phyloP scores from a whole-genome alignment of 2,888 invertebrate genomes.

The Tetrapedia diversipes region DNA sequence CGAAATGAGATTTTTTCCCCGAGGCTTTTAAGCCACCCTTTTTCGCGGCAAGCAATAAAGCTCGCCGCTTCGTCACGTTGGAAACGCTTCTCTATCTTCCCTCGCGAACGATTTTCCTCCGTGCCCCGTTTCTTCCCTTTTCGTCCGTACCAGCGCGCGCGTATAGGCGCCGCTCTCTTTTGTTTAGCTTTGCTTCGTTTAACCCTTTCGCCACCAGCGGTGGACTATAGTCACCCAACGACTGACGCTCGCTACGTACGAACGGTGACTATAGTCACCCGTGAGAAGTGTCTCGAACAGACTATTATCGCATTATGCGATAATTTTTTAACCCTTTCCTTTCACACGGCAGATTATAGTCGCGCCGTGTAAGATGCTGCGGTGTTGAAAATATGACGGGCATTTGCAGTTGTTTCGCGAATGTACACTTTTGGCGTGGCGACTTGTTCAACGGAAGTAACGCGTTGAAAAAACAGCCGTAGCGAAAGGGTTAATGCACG shows the following conservation, averaged over 20 bases:
- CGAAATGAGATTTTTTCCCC: conserved; percentile 67
- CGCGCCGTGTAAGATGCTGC: too few relatives aligned
- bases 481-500: too few relatives aligned
- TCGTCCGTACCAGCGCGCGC: not conserved
- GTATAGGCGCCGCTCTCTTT: conserved; percentile 8
- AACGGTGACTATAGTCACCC: too few relatives aligned
- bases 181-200: conserved; percentile 49
- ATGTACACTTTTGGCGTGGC: too few relatives aligned
- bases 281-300: too few relatives aligned
- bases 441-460: too few relatives aligned
- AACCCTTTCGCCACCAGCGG: conserved; percentile 26
- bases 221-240: conserved; percentile 17
- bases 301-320: not conserved
- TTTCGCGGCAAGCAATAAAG: conserved; percentile 63
- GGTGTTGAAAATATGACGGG: too few relatives aligned
- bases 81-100: conserved; percentile 48
- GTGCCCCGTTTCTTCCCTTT: conserved; percentile 23
- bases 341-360: too few relatives aligned
- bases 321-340: too few relatives aligned
- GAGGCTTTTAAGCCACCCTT: conserved; percentile 61
- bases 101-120: conserved; percentile 37
- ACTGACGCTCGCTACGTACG: too few relatives aligned
- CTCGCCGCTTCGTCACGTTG: conserved; percentile 52
- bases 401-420: too few relatives aligned
- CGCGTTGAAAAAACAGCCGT: too few relatives aligned